Evolutionary conservation across 2,113 vertebrate species (phyloP).

Genomic region (Orycteropus afer): DNA sequence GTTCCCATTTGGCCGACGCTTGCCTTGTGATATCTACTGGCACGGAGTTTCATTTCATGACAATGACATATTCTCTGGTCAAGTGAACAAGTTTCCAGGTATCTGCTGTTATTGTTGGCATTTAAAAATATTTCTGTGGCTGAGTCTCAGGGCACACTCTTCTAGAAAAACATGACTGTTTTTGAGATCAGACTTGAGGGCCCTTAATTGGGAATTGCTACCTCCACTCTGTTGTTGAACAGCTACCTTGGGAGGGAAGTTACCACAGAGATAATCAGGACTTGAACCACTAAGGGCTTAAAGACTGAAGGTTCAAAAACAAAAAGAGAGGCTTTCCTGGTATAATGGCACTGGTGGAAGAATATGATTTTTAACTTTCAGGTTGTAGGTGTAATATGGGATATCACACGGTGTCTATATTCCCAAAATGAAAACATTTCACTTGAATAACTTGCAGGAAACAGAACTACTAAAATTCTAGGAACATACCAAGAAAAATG

Average conservation of each 20-base stretch:
- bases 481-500: neutral
- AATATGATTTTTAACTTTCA: neutral
- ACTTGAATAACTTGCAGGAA: neutral
- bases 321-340: neutral
- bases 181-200: neutral
- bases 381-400: neutral
- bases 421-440: neutral
- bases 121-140: neutral
- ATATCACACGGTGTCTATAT: neutral
- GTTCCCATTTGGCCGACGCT: conserved; percentile 93
- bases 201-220: neutral
- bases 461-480: neutral
- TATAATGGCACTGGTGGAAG: neutral
- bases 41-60: conserved; percentile 97
- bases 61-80: conserved; percentile 94
- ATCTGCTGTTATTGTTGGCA: conserved; percentile 53
- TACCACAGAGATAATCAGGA: neutral
- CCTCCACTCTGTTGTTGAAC: fast-evolving
- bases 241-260: neutral
- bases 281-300: neutral
- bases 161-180: neutral
- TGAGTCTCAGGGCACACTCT: neutral
- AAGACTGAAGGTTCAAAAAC: neutral
- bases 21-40: conserved; percentile 98
- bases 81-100: conserved; percentile 99